Evolutionary conservation across 2,888 invertebrate species (phyloP), one percentile per base, ranked within the genome.

Genomic region (Parnassius orleans): DNA sequence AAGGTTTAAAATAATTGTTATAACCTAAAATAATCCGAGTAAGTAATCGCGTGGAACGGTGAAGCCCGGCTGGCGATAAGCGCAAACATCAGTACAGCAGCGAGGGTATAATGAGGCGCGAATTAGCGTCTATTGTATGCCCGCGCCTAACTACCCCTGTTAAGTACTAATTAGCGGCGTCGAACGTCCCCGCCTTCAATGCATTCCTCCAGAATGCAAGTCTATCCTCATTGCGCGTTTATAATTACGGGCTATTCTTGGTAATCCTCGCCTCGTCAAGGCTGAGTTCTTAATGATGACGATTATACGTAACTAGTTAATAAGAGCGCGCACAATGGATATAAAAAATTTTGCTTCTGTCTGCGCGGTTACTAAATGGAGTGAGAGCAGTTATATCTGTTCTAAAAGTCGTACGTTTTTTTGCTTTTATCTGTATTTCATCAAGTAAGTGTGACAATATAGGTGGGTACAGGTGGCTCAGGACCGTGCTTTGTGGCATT

Each of bases 101-200:
- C 66, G 68, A 82, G 83, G 72, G 73, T 69, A 69, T 81, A 84
- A 84, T 84, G 78, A 77, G 74, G 71, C 72, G 69, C 67, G 78
- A 82, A 84, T 83, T 83, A 83, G 79, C 79, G 77, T 12, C 66
- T 72, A 81, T 81, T 82, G 78, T 77, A 56, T 48, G 54, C 48
- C 48, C 60, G 48, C 48, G n/a, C 54, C 44, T 48, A 48, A 48
- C 48, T 48, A 48, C 48, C 55, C 15, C 14, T 24, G 60, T 54
- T 46, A n/a, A 42, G 61, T 57, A 19, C 41, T 57, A 57, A 62
- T 62, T 62, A 57, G 57, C 57, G 61, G 19, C 44, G 51, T n/a
- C 53, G 50, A 51, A 44, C 44, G 44, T 51, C 56, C 51, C 43
- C 24, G 56, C 51, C 48, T 33, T n/a, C 50, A 42, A 19, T 41